Evolutionary conservation across 2,888 invertebrate genomes (phyloP), one percentile per base, ranked within the genome.

Genomic region (Tenthredo livida): DNA sequence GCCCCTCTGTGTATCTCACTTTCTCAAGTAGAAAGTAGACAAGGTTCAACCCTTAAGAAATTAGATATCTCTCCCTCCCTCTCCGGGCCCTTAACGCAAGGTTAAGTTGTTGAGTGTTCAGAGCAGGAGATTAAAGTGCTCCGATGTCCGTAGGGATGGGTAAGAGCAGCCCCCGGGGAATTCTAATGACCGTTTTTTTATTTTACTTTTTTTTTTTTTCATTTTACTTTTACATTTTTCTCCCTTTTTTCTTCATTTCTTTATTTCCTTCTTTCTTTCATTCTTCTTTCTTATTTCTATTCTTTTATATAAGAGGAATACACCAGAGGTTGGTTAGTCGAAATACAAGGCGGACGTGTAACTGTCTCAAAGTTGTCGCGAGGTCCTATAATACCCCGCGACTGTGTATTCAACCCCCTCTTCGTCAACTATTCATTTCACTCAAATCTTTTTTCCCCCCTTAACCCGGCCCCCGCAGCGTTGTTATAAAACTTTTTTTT

Each of bases 101-200:
- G 89, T 90, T 89, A 90, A 90, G 89, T 90, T 88, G 89, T 89
- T 88, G 88, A 86, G 80, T 80, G 80, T 80, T 80, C 80, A 61
- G 89, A 88, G 88, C 88, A 88, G 88, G 90, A 91, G 91, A 92
- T 92, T 92, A 91, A 90, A 91, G 90, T 90, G 89, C 88, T 89
- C 87, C 86, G 88, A 88, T 84, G 88, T 87, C 85, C 86, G 85
- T 86, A 17, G 72, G 87, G 87, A 86, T 88, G 88, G 86, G 87
- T 89, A 90, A 90, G 89, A 89, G 87, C 86, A 85, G 86, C 65
- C 90, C 89, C 87, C 82, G 65, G 90, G 89, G 90, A 91, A 90
- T 91, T 89, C 89, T 90, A 91, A 92, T 89, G 90, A 90, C 89
- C 89, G 88, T 86, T 87, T 88, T 80, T 80, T 61, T 80, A 21